A percentile compares a stretch with the other conserved stretches of the same genome.
These are phyloP conservation scores for Clarias macrocephalus DNA, from an alignment of 2,113 vertebrate species.

Conservation along the genomic window DNA sequence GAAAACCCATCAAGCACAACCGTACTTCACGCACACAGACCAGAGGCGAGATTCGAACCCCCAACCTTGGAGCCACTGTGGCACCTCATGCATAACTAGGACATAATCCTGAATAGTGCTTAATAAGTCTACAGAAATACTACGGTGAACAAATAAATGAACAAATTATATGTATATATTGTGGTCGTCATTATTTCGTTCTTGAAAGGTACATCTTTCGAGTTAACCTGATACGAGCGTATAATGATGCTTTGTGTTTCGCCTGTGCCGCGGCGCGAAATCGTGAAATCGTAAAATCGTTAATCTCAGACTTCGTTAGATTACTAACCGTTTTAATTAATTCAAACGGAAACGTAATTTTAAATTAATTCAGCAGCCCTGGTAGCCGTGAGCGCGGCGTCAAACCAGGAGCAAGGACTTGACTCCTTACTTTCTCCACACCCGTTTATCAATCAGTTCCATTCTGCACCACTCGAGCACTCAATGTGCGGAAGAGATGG, in stretches of 20 bases:
- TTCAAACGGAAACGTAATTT: neutral
- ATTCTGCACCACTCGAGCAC: conserved; percentile 1
- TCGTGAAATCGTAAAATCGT: neutral
- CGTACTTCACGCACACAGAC: too few relatives aligned
- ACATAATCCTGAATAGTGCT: too few relatives aligned
- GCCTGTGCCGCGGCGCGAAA: neutral
- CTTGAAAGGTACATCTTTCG: neutral
- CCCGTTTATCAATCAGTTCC: conserved; percentile 30
- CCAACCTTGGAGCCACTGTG: too few relatives aligned
- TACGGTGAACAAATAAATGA: neutral
- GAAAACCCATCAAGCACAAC: too few relatives aligned
- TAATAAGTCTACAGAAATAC: neutral
- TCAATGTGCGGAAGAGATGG: neutral
- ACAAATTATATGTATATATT: neutral
- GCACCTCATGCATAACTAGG: too few relatives aligned
- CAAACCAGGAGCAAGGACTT: conserved; percentile 24
- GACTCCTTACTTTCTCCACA: conserved; percentile 2
- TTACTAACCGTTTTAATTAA: neutral
- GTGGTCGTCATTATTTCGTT: neutral
- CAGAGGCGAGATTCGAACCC: too few relatives aligned
- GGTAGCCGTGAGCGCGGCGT: conserved; percentile 17
- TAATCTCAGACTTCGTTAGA: neutral
- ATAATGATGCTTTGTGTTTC: neutral
- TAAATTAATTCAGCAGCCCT: neutral
- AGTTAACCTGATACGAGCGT: neutral